These are phyloP conservation scores for Baryphthengus martii DNA, from an alignment of 2,113 vertebrate species.

Conservation along the genomic window DNA sequence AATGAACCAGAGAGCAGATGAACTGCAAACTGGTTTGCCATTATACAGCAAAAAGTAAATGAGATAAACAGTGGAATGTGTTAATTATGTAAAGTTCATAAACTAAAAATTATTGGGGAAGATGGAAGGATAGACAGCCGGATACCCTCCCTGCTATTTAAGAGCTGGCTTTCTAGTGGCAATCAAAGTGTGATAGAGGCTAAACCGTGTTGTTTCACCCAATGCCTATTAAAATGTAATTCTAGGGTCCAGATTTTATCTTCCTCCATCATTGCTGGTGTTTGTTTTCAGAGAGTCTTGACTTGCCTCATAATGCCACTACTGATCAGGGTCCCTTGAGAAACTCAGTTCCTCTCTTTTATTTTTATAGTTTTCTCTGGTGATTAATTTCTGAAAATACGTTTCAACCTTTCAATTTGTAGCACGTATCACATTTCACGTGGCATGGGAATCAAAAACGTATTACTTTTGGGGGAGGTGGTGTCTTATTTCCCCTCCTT, in stretches of 20 bases:
- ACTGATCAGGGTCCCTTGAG: not conserved
- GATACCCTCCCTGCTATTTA: not conserved
- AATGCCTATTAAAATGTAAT: not conserved
- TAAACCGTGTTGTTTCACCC: not conserved
- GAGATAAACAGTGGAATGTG: not conserved
- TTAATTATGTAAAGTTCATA: not conserved
- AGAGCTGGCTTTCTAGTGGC: not conserved
- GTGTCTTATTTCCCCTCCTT: not conserved
- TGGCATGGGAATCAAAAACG: not conserved
- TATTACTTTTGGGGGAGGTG: not conserved
- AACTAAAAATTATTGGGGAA: not conserved
- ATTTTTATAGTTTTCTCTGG: not conserved
- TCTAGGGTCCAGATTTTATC: not conserved
- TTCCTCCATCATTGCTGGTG: not conserved
- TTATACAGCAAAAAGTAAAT: not conserved
- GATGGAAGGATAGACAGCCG: not conserved
- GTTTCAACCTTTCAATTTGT: conserved; percentile 10
- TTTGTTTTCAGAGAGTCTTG: not conserved
- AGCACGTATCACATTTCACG: not conserved
- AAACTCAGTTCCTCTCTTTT: not conserved
- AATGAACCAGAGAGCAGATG: not conserved
- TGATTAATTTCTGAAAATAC: conserved; percentile 26
- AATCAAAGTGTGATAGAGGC: not conserved
- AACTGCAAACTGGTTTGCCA: not conserved
- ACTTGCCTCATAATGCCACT: not conserved